A percentile compares a stretch with the other conserved stretches of the same genome.
phyloP scores from a whole-genome alignment of 2,888 invertebrate species.

The Parasteatoda lunata region DNA sequence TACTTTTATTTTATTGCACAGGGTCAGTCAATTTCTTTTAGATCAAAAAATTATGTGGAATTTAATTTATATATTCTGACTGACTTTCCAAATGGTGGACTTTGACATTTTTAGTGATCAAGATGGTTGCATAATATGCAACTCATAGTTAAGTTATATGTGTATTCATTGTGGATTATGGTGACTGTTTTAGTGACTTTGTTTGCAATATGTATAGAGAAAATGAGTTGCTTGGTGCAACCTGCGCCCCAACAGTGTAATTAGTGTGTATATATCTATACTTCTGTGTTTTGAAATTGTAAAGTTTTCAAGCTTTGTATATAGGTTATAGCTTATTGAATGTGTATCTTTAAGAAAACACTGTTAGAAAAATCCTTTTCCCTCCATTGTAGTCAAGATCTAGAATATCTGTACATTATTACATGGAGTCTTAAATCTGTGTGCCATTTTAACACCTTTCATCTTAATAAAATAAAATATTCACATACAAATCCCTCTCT shows the following conservation, averaged over 20 bases:
- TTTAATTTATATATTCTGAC: no score
- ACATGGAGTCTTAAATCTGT: slow-evolving; percentile 54
- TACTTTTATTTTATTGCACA: slow-evolving; percentile 4
- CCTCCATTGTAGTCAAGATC: slow-evolving; percentile 52
- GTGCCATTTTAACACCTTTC: slow-evolving; percentile 65
- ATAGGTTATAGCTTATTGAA: slow-evolving; percentile 56
- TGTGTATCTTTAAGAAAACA: slow-evolving; percentile 60
- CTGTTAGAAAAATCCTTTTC: slow-evolving; percentile 61
- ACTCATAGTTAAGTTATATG: not conserved
- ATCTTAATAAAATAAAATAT: slow-evolving; percentile 62
- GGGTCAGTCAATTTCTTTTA: not conserved
- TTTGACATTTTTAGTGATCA: not conserved
- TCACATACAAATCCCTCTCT: slow-evolving; percentile 20
- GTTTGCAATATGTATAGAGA: slow-evolving; percentile 36
- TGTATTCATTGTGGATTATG: slow-evolving; percentile 2
- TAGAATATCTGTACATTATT: slow-evolving; percentile 51
- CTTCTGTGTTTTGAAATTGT: slow-evolving; percentile 49
- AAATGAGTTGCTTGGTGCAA: slow-evolving; percentile 20
- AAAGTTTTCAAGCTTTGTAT: slow-evolving; percentile 63
- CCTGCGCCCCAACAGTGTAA: slow-evolving; percentile 60
- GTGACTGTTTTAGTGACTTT: slow-evolving; percentile 18
- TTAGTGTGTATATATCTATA: slow-evolving; percentile 64
- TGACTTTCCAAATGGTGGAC: no score
- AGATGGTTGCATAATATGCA: not conserved
- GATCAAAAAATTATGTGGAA: not conserved